phyloP scores from a whole-genome alignment of 37 sponge, comb jelly and placozoan species.

The Haliclona indistincta region DNA sequence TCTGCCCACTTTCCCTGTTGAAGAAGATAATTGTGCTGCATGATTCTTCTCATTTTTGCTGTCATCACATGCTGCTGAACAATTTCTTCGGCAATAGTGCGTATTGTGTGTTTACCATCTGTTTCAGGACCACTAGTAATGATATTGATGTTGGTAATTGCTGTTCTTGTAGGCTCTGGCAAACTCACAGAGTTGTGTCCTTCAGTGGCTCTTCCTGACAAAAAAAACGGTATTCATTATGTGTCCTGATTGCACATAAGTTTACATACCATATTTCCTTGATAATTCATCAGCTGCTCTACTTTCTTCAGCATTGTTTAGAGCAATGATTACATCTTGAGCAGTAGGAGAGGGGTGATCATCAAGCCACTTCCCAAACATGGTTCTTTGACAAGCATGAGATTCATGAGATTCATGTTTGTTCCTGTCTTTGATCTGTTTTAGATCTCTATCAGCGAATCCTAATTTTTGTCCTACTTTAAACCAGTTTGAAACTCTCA shows the following conservation, averaged over 20 bases:
- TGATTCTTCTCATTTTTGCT: no score
- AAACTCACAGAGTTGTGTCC: no score
- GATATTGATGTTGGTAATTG: background rate
- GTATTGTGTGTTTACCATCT: no score
- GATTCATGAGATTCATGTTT: background rate
- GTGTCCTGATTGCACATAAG: no score
- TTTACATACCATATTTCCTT: background rate
- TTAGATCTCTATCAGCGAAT: background rate
- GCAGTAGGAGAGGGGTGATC: background rate
- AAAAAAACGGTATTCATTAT: no score
- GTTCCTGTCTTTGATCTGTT: background rate
- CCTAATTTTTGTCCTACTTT: background rate
- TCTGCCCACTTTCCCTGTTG: no score
- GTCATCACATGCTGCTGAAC: no score
- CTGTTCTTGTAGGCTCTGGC: no score
- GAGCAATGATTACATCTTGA: background rate
- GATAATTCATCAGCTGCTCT: background rate
- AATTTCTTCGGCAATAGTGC: no score
- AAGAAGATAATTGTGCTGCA: no score
- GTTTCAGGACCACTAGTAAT: background rate
- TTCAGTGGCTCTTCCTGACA: no score
- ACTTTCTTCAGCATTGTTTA: background rate
- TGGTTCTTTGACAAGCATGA: background rate
- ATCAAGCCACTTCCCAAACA: background rate
- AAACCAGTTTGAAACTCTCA: background rate